Percentiles rank a stretch among this genome's conserved stretches.
These are phyloP conservation scores for Cygnus buccinator DNA, from an alignment of 2,113 vertebrate species.

Conservation along the genomic window DNA sequence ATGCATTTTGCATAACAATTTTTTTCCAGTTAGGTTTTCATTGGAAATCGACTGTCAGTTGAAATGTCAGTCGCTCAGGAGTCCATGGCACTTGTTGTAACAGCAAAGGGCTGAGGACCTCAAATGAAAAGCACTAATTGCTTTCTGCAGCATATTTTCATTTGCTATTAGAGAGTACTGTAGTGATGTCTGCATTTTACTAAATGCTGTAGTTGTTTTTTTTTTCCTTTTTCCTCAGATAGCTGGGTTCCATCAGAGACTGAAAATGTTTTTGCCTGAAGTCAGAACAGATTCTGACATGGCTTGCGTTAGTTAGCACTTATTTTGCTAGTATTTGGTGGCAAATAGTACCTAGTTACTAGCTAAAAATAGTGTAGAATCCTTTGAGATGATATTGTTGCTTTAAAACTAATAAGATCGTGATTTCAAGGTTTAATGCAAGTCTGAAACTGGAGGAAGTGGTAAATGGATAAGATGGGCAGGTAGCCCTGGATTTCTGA, in stretches of 20 bases:
- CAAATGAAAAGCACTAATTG: not conserved
- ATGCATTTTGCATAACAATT: not conserved
- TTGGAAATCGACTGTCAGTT: not conserved
- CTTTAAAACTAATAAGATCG: not conserved
- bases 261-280: not conserved
- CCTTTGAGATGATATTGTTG: not conserved
- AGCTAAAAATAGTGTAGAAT: not conserved
- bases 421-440: not conserved
- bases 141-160: not conserved
- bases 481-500: not conserved
- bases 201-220: not conserved
- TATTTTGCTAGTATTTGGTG: not conserved
- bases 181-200: not conserved
- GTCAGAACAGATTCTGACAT: not conserved
- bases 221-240: not conserved
- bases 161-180: not conserved
- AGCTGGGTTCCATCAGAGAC: not conserved
- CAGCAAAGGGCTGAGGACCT: not conserved
- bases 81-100: not conserved
- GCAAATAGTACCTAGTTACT: not conserved
- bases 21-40: not conserved
- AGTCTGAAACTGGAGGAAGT: not conserved
- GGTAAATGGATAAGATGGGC: not conserved
- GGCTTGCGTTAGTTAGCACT: not conserved
- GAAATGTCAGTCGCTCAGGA: not conserved